phyloP scores from a whole-genome alignment of 2,113 vertebrate species.

The Sphyrna mokarran region DNA sequence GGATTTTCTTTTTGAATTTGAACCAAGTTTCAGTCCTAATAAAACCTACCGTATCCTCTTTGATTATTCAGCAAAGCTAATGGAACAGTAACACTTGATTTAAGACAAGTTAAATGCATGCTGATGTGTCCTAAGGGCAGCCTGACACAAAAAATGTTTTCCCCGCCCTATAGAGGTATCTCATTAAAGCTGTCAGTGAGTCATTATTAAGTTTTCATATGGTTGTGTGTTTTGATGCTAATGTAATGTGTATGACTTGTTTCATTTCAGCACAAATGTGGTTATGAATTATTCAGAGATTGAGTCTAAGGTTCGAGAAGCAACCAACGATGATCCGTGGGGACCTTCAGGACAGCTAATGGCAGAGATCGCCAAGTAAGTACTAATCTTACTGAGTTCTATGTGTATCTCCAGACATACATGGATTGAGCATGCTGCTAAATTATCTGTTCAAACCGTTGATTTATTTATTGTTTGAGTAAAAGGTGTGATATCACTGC shows the following conservation, averaged over 20 bases:
- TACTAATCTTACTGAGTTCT: conserved; percentile 42
- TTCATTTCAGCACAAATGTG: conserved; percentile 85
- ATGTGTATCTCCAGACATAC: background rate
- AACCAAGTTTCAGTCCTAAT: conserved; percentile 48
- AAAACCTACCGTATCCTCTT: conserved; percentile 48
- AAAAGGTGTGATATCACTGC: background rate
- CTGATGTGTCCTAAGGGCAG: conserved; percentile 56
- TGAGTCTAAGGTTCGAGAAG: conserved; percentile 98
- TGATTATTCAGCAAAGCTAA: conserved; percentile 54
- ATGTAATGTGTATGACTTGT: conserved; percentile 44
- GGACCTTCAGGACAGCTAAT: conserved; percentile 96
- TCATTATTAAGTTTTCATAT: conserved; percentile 75
- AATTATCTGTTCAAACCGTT: conserved; percentile 12
- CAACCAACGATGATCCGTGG: conserved; percentile 97
- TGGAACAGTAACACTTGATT: conserved; percentile 58
- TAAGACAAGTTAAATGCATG: conserved; percentile 56
- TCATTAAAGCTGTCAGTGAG: conserved; percentile 62
- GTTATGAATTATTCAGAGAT: conserved; percentile 99
- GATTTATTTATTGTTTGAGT: conserved; percentile 28
- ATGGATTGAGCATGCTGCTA: conserved; percentile 10
- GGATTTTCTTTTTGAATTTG: conserved; percentile 47
- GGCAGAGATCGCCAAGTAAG: conserved; percentile 95
- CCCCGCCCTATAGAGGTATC: conserved; percentile 55
- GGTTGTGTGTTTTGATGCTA: conserved; percentile 53
- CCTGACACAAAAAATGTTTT: conserved; percentile 54